Conservation (phyloP, 2,888 invertebrate genomes). For the Meteorus cinctellus region DNA sequence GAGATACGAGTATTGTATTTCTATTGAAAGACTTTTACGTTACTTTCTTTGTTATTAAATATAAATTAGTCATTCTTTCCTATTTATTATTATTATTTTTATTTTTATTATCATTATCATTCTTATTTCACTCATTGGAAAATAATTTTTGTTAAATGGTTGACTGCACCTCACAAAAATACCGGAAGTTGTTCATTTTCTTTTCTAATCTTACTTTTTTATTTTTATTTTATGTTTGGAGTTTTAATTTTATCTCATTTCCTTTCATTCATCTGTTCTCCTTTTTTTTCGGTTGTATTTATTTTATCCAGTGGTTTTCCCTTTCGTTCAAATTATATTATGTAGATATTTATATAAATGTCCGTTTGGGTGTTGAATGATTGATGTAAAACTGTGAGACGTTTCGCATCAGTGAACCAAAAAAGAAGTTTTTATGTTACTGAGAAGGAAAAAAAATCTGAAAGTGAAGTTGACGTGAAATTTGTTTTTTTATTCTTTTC, state of each 20-base stretch:
- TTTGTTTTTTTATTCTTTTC: background rate
- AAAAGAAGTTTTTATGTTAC: constrained; percentile 34
- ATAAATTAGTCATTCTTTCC: background rate
- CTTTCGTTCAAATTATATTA: constrained; percentile 16
- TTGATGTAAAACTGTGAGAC: constrained; percentile 34
- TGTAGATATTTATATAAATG: background rate
- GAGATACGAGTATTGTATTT: background rate
- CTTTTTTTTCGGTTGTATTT: background rate
- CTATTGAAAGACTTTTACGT: background rate
- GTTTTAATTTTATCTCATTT: constrained; percentile 21
- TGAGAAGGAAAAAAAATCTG: constrained; percentile 22
- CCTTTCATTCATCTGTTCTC: constrained; percentile 5
- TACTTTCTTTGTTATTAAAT: constrained; percentile 8
- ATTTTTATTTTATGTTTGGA: background rate
- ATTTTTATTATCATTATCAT: background rate
- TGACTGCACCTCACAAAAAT: constrained; percentile 16
- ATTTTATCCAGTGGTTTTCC: background rate
- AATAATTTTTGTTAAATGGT: background rate
- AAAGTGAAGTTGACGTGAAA: constrained; percentile 42
- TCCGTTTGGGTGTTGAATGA: constrained; percentile 5
- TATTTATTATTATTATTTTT: background rate
- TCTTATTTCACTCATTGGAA: background rate
- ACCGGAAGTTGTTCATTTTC: constrained; percentile 22
- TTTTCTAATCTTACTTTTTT: background rate
- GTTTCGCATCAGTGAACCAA: constrained; percentile 35